Percentiles rank a stretch among this genome's conserved stretches.
Conservation (phyloP, 2,113 vertebrate species). For the Ascaphus truei region DNA sequence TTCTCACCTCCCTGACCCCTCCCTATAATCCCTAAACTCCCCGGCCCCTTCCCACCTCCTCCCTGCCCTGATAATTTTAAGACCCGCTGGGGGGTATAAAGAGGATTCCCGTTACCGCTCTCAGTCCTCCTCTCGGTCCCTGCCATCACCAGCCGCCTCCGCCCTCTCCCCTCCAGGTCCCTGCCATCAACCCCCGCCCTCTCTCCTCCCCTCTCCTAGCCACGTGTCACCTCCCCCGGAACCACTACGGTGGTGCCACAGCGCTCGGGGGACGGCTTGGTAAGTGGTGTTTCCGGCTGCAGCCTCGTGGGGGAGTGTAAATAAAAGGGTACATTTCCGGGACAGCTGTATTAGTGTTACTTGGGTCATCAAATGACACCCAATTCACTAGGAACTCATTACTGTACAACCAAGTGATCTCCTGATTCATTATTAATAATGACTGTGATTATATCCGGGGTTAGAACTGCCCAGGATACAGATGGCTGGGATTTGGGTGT, state of each 20-base stretch:
- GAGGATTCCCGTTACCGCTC: not conserved
- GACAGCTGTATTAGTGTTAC: too few relatives aligned
- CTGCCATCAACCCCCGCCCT: slow-evolving; percentile 17
- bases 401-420: too few relatives aligned
- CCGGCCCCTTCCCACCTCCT: too few relatives aligned
- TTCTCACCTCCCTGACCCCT: not conserved
- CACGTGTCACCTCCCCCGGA: slow-evolving; percentile 24
- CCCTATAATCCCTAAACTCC: not conserved
- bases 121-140: not conserved
- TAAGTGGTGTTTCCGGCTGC: not conserved
- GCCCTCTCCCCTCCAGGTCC: not conserved
- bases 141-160: slow-evolving; percentile 10
- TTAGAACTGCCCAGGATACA: too few relatives aligned
- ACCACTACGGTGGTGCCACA: not conserved
- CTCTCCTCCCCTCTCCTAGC: slow-evolving; percentile 1
- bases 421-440: too few relatives aligned
- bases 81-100: too few relatives aligned
- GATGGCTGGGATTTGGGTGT: too few relatives aligned
- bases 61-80: too few relatives aligned
- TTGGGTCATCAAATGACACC: too few relatives aligned
- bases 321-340: not conserved
- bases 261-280: not conserved
- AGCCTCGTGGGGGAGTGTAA: slow-evolving; percentile 1
- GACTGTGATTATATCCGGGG: too few relatives aligned
- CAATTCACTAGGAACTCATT: too few relatives aligned